Conservation (phyloP, 1,140 invertebrate genomes). For the Maniola jurtina region DNA sequence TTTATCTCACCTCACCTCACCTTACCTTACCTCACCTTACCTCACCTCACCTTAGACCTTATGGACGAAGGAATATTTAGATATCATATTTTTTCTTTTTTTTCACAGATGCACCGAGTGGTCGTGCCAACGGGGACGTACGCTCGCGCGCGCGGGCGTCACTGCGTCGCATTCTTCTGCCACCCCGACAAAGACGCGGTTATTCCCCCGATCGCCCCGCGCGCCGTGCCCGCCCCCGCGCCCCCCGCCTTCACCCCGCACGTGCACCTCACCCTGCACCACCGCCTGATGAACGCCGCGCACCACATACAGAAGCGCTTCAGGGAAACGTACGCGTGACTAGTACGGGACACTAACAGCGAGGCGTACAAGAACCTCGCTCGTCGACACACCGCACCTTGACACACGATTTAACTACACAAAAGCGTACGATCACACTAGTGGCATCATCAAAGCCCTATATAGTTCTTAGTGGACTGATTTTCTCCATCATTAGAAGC, state of each 20-base stretch:
- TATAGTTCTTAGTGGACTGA: too few relatives aligned
- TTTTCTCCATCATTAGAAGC: too few relatives aligned
- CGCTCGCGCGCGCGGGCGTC: slow-evolving; percentile 80
- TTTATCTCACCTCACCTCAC: too few relatives aligned
- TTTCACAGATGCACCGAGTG: slow-evolving; percentile 83
- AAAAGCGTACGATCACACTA: not conserved
- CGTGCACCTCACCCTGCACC: slow-evolving; percentile 64
- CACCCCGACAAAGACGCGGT: slow-evolving; percentile 83
- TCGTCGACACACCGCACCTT: slow-evolving; percentile 43
- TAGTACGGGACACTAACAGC: slow-evolving; percentile 48
- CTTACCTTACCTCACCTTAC: too few relatives aligned
- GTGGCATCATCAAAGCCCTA: too few relatives aligned
- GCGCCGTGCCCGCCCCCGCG: slow-evolving; percentile 56
- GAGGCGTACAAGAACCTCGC: slow-evolving; percentile 36
- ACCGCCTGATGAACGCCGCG: slow-evolving; percentile 83
- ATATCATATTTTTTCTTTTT: slow-evolving; percentile 1
- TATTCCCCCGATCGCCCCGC: slow-evolving; percentile 78
- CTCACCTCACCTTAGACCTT: too few relatives aligned
- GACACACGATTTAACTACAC: slow-evolving; percentile 10
- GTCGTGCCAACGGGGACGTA: slow-evolving; percentile 83
- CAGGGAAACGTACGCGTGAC: slow-evolving; percentile 83
- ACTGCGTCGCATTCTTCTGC: slow-evolving; percentile 88
- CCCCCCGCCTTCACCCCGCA: slow-evolving; percentile 55
- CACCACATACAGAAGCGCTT: slow-evolving; percentile 85
- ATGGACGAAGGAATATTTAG: not conserved